Evolutionary conservation across 2,113 vertebrate genomes (phyloP).

Genomic region (Mola mola): DNA sequence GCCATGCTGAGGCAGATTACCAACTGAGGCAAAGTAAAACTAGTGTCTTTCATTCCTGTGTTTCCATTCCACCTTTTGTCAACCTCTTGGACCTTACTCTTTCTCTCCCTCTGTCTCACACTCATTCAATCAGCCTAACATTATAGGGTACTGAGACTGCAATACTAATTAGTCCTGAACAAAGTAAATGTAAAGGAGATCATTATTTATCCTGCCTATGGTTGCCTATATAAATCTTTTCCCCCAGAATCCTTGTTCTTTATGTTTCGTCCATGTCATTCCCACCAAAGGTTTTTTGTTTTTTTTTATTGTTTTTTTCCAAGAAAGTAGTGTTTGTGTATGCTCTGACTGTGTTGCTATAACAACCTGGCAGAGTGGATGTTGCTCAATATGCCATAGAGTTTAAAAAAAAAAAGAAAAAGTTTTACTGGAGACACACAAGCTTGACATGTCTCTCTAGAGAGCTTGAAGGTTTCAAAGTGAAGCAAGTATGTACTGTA

Average conservation of each 20-base stretch:
- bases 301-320: no score
- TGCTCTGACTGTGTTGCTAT: slow-evolving; percentile 63
- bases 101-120: not conserved
- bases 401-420: slow-evolving; percentile 17
- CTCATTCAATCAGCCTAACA: slow-evolving; percentile 38
- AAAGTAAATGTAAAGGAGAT: slow-evolving; percentile 63
- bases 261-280: slow-evolving; percentile 44
- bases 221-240: slow-evolving; percentile 38
- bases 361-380: slow-evolving; percentile 60
- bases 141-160: slow-evolving; percentile 42
- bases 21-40: slow-evolving; percentile 50
- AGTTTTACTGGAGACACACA: slow-evolving; percentile 14
- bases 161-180: slow-evolving; percentile 67
- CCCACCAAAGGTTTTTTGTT: slow-evolving; percentile 9
- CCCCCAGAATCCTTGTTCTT: slow-evolving; percentile 38
- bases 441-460: slow-evolving; percentile 13
- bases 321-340: slow-evolving; percentile 61
- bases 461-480: slow-evolving; percentile 18
- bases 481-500: slow-evolving; percentile 11
- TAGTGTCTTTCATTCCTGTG: slow-evolving; percentile 35
- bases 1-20: slow-evolving; percentile 43
- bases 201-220: slow-evolving; percentile 17
- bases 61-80: slow-evolving; percentile 55
- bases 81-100: slow-evolving; percentile 9
- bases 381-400: slow-evolving; percentile 49